Percentiles rank a stretch among this genome's conserved stretches.
Evolutionary conservation across 2,797 vertebrate species (phyloP).

Genomic region (Urocyon cinereoargenteus): DNA sequence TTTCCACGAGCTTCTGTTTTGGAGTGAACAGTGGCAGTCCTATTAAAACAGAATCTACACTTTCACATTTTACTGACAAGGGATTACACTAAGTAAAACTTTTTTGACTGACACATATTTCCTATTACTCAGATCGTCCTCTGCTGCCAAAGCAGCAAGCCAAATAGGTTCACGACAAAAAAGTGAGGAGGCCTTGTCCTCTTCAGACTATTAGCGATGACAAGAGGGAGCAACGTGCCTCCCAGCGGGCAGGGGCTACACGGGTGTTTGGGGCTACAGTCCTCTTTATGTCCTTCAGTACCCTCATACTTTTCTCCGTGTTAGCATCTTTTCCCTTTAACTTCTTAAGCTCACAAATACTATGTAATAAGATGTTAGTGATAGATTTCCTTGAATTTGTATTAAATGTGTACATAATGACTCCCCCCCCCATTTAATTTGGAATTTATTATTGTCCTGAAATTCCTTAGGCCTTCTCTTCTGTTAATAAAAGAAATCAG

Average conservation of each 20-base stretch:
- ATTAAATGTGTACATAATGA: neutral
- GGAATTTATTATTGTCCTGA: neutral
- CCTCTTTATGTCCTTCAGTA: neutral
- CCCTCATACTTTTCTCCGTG: neutral
- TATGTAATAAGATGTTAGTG: conserved; percentile 6
- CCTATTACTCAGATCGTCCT: conserved; percentile 84
- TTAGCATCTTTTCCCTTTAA: neutral
- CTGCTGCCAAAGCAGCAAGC: conserved; percentile 82
- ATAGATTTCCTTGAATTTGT: conserved; percentile 5
- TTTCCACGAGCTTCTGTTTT: conserved; percentile 54
- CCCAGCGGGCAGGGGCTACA: conserved; percentile 2
- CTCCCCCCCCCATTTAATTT: neutral
- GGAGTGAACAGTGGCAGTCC: conserved; percentile 80
- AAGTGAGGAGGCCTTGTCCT: conserved; percentile 44
- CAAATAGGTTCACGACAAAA: conserved; percentile 69
- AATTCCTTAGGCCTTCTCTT: neutral
- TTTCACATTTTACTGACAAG: conserved; percentile 83
- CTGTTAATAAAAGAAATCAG: neutral
- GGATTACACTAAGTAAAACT: conserved; percentile 85
- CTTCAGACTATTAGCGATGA: conserved; percentile 64
- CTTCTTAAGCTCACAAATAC: conserved; percentile 60
- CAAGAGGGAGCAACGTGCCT: neutral
- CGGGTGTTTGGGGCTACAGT: conserved; percentile 9
- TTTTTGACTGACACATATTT: conserved; percentile 85
- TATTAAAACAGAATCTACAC: conserved; percentile 83